These are phyloP conservation scores for Tenthredo mesomela DNA, from an alignment of 2,888 invertebrate genomes.

Conservation along the genomic window DNA sequence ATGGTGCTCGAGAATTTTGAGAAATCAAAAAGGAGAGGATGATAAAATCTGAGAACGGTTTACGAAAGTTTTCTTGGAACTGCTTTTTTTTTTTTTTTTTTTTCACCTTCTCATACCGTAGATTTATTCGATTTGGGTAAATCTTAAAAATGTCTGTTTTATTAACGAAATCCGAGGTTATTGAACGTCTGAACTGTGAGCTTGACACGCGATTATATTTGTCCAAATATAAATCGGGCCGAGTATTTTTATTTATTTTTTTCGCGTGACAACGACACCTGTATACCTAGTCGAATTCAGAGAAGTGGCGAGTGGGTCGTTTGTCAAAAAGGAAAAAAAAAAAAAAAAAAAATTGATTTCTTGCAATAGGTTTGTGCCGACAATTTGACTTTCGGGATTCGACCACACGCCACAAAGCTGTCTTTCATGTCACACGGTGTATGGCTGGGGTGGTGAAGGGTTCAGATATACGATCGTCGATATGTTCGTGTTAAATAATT, in stretches of 20 bases:
- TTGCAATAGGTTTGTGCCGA: neutral
- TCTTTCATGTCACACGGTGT: neutral
- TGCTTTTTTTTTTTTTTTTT: neutral
- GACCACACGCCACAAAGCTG: constrained; percentile 5
- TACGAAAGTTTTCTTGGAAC: neutral
- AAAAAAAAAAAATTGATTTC: neutral
- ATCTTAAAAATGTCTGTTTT: neutral
- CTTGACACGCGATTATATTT: constrained; percentile 15
- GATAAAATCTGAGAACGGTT: neutral
- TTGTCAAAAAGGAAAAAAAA: neutral
- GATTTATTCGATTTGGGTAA: neutral
- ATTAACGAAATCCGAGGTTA: neutral
- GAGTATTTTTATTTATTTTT: neutral
- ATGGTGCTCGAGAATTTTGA: neutral
- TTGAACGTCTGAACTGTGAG: neutral
- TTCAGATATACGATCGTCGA: constrained; percentile 12
- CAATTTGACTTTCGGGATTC: neutral
- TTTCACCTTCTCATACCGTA: neutral
- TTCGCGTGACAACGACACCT: neutral
- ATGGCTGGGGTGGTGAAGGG: neutral
- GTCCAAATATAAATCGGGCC: neutral
- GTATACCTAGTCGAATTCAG: neutral
- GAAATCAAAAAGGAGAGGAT: neutral
- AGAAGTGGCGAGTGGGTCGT: neutral
- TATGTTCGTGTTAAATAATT: neutral